Evolutionary conservation across 2,888 invertebrate species (phyloP), one percentile per base, ranked within the genome.

Genomic region (Leptopilina drosophilae): DNA sequence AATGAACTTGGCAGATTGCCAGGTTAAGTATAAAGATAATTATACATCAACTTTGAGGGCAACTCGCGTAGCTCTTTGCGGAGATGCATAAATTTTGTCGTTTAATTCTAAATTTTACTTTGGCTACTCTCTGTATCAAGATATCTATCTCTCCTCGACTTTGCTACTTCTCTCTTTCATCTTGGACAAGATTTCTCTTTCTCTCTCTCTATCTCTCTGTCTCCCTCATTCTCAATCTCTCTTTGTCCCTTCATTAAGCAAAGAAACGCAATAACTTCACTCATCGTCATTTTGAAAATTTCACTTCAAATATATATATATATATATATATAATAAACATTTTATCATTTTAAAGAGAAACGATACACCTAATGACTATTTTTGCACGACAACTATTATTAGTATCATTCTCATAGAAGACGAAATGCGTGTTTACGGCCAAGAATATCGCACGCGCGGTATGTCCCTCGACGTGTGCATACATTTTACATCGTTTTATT

Each of bases 381-480:
- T 88, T 86, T 80, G 87, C 82, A 77, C 83, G 82, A 79, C 82
- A 73, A 73, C 81, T 87, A 89, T 87, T 87, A 87, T 86, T 89
- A 88, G 86, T 80, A 82, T 84, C 84, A 81, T 84, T 84, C 84
- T 85, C 83, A 81, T 49, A 49, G 9, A 9, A 11, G 87, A 86
- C 33, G 86, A 86, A 84, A 86, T 82, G 84, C 84, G 86, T 81
- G 84, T 86, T 83, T 76, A 79, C 77, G 79, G 83, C 81, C 83
- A 78, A 84, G 84, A 87, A 87, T 87, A 87, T 84, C 49, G 49
- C 49, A 12, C 84, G 78, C 53, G 75, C 82, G 85, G 84, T 78
- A 80, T 85, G 84, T 78, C 80, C 78, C 79, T 79, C 77, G 69
- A 69, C 76, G 77, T 80, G 79, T 82, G 84, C 83, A 83, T 83